Conservation (phyloP, 2,888 invertebrate species). For the Heteropelma amictum region DNA sequence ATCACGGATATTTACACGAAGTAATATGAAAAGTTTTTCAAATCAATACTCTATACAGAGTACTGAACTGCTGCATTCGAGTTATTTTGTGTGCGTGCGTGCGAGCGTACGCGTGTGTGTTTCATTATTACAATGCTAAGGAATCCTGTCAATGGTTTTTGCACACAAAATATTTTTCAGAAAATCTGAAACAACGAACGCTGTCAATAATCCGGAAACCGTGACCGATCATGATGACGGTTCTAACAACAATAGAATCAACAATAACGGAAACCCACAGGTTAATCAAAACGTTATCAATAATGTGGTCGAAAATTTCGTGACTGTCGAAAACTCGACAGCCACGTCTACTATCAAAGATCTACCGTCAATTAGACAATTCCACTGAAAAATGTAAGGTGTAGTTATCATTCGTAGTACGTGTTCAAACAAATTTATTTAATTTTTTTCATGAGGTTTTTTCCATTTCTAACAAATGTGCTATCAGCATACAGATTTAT, state of each 20-base stretch:
- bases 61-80: slow-evolving; percentile 2
- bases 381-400: slow-evolving; percentile 2
- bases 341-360: slow-evolving; percentile 16
- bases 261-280: slow-evolving; percentile 25
- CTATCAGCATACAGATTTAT: slow-evolving; percentile 1
- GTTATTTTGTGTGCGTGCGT: slow-evolving; percentile 3
- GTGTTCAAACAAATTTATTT: background rate
- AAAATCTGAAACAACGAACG: slow-evolving; percentile 28
- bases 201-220: slow-evolving; percentile 12
- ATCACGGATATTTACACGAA: slow-evolving; percentile 17
- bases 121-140: slow-evolving; percentile 6
- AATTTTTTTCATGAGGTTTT: slow-evolving; percentile 8
- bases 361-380: slow-evolving; percentile 3
- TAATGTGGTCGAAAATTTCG: slow-evolving; percentile 19
- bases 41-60: slow-evolving; percentile 11
- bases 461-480: slow-evolving; percentile 16
- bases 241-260: slow-evolving; percentile 11
- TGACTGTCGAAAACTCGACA: slow-evolving; percentile 17
- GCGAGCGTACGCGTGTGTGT: background rate
- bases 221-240: slow-evolving; percentile 12
- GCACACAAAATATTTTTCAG: slow-evolving; percentile 21
- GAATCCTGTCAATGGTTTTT: slow-evolving; percentile 15
- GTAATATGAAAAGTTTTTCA: background rate
- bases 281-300: slow-evolving; percentile 25
- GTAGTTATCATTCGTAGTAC: slow-evolving; percentile 4